Evolutionary conservation across 2,113 vertebrate species (phyloP), one percentile per base, ranked within the genome.

Genomic region (Megaleporinus macrocephalus): DNA sequence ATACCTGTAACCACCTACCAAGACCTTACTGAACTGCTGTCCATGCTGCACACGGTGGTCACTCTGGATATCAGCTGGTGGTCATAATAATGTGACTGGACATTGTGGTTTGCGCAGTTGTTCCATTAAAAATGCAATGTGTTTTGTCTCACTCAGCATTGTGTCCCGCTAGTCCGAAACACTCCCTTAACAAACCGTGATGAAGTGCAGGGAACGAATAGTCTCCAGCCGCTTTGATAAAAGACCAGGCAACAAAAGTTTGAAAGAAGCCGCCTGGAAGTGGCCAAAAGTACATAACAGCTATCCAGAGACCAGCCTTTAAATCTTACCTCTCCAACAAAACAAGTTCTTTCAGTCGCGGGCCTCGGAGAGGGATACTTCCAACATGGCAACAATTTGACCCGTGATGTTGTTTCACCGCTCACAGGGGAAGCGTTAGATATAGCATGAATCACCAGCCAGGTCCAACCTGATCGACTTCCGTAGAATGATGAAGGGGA

Each of bases 401-500:
- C 70, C 29, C 53, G 30, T 75, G 80, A 59, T 53, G 51, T n/a
- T 57, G 80, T 75, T 41, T 29, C 20, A 30, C 20, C 1, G n/a
- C 51, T 59, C 15, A 26, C 59, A 13, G 13, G 18, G 20, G 51
- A 81, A 66, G 27, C 20, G 70, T 15, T 20, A 81, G 16, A 81
- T 62, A 81, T 30, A 81, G 66, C 57, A 81, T 74, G 47, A 80
- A 80, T 47, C 69, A 24, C 66, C 36, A 44, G 36, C 7, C 55
- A 30, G 57, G 79, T 74, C 29, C 61, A 55, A 55, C 61, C 49
- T 81, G 68, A 81, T 75, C 53, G 62, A 69, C 33, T 81, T 69
- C n/a, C 44, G n/a, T 16, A 49, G 49, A 61, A 68, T 68, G 80
- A 76, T 44, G 30, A 75, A 57, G 62, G 47, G 22, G 44, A 27